A percentile compares a stretch with the other conserved stretches of the same genome.
Conservation (phyloP, 2,797 vertebrate species). For the Alcedo quadribrachys region DNA sequence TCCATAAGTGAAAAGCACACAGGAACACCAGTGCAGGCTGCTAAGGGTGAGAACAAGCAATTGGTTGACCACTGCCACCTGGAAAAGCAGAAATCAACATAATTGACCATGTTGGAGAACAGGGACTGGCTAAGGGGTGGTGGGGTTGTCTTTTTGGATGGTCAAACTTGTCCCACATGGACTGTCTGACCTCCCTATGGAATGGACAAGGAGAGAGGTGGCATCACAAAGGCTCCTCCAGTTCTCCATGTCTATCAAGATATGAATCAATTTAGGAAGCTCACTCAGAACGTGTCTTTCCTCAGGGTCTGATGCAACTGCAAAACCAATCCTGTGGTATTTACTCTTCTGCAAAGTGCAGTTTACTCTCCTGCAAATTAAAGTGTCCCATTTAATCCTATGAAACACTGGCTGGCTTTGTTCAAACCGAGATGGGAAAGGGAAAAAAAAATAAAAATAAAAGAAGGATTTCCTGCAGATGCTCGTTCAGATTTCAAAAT, state of each 20-base stretch:
- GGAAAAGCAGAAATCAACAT: neutral
- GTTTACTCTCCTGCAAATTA: neutral
- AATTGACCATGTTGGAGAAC: neutral
- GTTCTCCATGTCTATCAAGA: neutral
- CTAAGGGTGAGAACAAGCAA: neutral
- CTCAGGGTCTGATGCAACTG: neutral
- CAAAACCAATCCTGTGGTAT: neutral
- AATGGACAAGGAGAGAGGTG: neutral
- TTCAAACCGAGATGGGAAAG: neutral
- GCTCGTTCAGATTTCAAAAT: neutral
- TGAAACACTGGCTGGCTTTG: neutral
- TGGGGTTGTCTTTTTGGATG: neutral
- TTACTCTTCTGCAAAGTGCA: neutral
- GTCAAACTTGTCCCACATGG: neutral
- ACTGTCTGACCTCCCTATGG: neutral
- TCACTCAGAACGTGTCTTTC: neutral
- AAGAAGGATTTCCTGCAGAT: neutral
- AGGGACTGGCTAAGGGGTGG: neutral
- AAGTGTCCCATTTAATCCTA: neutral
- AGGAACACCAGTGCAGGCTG: neutral
- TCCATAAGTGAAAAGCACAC: neutral
- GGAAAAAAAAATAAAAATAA: neutral
- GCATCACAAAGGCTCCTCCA: neutral
- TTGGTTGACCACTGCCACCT: neutral
- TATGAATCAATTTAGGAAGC: neutral